These are phyloP conservation scores for Zenarchopterus dispar DNA, from an alignment of 2,797 vertebrate species.

Conservation along the genomic window DNA sequence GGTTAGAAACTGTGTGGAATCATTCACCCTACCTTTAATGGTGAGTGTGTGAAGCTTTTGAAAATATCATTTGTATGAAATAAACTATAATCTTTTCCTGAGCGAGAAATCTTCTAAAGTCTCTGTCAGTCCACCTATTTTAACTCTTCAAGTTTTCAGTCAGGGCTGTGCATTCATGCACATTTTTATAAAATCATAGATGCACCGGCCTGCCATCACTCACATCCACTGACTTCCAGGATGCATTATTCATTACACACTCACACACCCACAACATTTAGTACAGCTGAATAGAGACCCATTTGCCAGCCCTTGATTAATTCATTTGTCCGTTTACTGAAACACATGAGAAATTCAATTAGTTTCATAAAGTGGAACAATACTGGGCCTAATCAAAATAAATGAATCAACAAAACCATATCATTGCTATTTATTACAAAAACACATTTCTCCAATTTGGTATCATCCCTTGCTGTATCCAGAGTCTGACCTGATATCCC, in stretches of 20 bases:
- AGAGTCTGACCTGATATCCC: slow-evolving; percentile 58
- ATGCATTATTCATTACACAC: slow-evolving; percentile 19
- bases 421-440: slow-evolving; percentile 76
- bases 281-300: slow-evolving; percentile 56
- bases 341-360: slow-evolving; percentile 75
- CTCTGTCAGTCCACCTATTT: slow-evolving; percentile 16
- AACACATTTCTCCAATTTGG: slow-evolving; percentile 66
- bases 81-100: no score
- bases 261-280: slow-evolving; percentile 23
- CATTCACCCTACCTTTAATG: no score
- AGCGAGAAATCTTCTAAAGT: no score
- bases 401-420: slow-evolving; percentile 77
- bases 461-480: slow-evolving; percentile 52
- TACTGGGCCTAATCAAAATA: slow-evolving; percentile 76
- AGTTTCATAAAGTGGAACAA: slow-evolving; percentile 78
- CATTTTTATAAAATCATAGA: slow-evolving; percentile 39
- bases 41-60: no score
- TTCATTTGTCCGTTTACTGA: slow-evolving; percentile 71
- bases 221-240: slow-evolving; percentile 7
- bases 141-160: slow-evolving; percentile 27
- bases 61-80: no score
- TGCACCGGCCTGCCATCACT: slow-evolving; percentile 21
- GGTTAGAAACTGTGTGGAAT: no score
- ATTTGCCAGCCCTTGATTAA: slow-evolving; percentile 74
- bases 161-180: slow-evolving; percentile 21